phyloP scores from a whole-genome alignment of 2,888 invertebrate species.

The Spicauda simplicius region DNA sequence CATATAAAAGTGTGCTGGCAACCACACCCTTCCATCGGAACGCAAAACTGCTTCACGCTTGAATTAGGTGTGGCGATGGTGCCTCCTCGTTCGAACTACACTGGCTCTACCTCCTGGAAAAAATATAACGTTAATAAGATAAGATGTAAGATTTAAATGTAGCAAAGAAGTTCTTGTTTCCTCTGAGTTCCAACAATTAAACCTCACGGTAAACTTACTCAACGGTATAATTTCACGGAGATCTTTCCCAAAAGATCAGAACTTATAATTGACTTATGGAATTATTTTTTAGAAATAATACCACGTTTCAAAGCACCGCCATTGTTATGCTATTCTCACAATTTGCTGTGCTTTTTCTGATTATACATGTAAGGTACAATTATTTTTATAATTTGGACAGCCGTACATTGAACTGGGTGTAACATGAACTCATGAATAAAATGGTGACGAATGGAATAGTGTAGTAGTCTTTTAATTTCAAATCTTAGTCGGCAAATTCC shows the following conservation, averaged over 20 bases:
- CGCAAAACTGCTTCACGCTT: too few relatives aligned
- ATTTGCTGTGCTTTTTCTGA: constrained; percentile 2
- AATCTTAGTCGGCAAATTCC: too few relatives aligned
- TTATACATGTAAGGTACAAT: constrained; percentile 4
- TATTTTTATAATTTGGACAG: constrained; percentile 3
- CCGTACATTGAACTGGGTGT: neutral
- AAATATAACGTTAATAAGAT: too few relatives aligned
- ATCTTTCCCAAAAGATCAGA: constrained; percentile 30
- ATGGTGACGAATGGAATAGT: too few relatives aligned
- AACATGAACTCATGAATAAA: neutral
- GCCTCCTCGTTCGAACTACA: too few relatives aligned
- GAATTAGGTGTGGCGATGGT: too few relatives aligned
- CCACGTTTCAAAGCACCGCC: neutral
- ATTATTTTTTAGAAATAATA: constrained; percentile 13
- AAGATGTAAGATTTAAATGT: too few relatives aligned
- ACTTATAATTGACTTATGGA: constrained; percentile 30
- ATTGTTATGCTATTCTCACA: constrained; percentile 21
- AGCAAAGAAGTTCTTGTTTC: too few relatives aligned
- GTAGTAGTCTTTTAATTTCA: too few relatives aligned
- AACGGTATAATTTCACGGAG: constrained; percentile 20
- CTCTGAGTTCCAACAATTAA: constrained; percentile 12
- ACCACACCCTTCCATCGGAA: too few relatives aligned
- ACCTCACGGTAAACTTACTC: constrained; percentile 4
- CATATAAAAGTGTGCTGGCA: too few relatives aligned
- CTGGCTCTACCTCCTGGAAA: too few relatives aligned